phyloP scores from a whole-genome alignment of 2,888 invertebrate genomes.

The Smittia aterrima region DNA sequence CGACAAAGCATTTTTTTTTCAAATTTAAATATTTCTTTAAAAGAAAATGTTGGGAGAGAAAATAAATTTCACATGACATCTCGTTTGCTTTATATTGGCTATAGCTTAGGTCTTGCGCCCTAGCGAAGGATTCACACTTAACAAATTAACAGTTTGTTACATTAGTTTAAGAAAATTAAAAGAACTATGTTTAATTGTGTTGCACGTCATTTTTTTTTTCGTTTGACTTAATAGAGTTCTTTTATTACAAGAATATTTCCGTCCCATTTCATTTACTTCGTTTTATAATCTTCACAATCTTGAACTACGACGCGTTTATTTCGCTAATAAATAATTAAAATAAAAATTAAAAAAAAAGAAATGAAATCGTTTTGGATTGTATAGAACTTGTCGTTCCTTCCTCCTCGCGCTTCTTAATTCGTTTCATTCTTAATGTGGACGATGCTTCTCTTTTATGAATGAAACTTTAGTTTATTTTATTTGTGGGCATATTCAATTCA shows the following conservation, averaged over 20 bases:
- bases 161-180: conserved; percentile 18
- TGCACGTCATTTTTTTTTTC: conserved; percentile 11
- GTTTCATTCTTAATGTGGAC: conserved; percentile 2
- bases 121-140: conserved; percentile 3
- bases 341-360: neutral
- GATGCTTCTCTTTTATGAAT: neutral
- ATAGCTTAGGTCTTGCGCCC: neutral
- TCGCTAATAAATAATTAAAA: conserved; percentile 25
- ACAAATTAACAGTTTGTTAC: conserved; percentile 4
- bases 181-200: conserved; percentile 19
- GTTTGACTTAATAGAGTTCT: neutral
- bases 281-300: neutral
- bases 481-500: conserved; percentile 17
- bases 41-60: neutral
- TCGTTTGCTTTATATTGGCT: neutral
- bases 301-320: conserved; percentile 11
- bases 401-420: neutral
- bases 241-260: neutral
- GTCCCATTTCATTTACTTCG: neutral
- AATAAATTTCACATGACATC: neutral
- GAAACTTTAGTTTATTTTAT: neutral
- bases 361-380: conserved; percentile 5
- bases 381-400: neutral
- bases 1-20: too few relatives aligned
- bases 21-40: too few relatives aligned